Evolutionary conservation across 1,140 invertebrate genomes (phyloP), one percentile per base, ranked within the genome.

Genomic region (Sarcophaga bullata): DNA sequence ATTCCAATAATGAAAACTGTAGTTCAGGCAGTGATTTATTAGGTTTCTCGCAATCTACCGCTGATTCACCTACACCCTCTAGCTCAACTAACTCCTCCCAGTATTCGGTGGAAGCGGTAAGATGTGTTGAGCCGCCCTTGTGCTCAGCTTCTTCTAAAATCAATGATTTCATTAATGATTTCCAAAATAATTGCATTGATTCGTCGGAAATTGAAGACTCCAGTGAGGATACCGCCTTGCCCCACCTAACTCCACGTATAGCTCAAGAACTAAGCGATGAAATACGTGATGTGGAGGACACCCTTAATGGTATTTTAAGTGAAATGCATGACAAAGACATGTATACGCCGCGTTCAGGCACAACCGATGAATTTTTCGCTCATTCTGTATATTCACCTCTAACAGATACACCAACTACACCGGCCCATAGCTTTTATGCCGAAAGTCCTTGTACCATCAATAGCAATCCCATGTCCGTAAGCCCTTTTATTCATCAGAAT

Each of bases 271-370:
- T 83, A 58, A 80, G 78, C n/a, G 82, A 76, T 25, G 88, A 89
- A 84, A 89, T 89, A 84, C 82, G 81, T 8, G 83, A 84, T 37
- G 87, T 89, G 75, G 88, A 89, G 84, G 89, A 49, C 3, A 89
- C 88, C 6, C 58, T 89, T n/a, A 89, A 89, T 80, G 88, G 88
- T 68, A 89, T 89, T 25, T 82, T 89, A 6, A 89, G 85, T 68
- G 88, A 89, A 83, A 89, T 89, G 88, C 87, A 89, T 80, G 88
- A 89, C 80, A 85, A 89, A 49, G 88, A 89, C 83, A 86, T 89
- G 80, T 89, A 88, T n/a, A 89, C 88, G 15, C 87, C 87, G 6
- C 86, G 84, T 8, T 76, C 87, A 13, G 85, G 84, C 49, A 85
- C 87, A 81, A 87, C 87, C 82, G 88, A 89, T 82, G 87, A 89